Conservation (phyloP, 2,888 invertebrate species). For the Xestia c-nigrum region DNA sequence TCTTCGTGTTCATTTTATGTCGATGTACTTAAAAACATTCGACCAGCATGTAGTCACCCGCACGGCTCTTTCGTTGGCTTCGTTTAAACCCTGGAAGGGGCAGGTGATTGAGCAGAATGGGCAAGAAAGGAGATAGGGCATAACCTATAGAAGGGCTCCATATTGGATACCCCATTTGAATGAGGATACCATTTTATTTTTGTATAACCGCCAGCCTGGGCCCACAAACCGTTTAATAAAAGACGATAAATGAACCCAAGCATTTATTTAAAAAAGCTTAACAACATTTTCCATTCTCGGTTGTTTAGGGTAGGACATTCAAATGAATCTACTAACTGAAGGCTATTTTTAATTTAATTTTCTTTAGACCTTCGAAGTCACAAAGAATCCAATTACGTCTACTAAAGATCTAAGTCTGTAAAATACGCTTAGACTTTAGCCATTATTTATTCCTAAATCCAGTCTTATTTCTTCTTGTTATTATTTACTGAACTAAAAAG, state of each 20-base stretch:
- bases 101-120: neutral
- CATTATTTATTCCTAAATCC: slow-evolving; percentile 1
- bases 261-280: neutral
- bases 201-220: too few species aligned
- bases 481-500: slow-evolving; percentile 27
- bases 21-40: too few species aligned
- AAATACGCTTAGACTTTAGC: slow-evolving; percentile 21
- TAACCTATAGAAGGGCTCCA: too few species aligned
- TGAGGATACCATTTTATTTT: too few species aligned
- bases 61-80: neutral
- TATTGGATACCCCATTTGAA: too few species aligned
- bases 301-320: neutral
- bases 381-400: slow-evolving; percentile 32
- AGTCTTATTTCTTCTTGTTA: neutral
- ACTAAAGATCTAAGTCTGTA: neutral
- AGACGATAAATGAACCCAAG: neutral
- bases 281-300: neutral
- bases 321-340: neutral
- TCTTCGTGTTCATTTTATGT: neutral
- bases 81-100: neutral
- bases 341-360: slow-evolving; percentile 21
- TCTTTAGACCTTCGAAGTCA: neutral
- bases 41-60: too few species aligned
- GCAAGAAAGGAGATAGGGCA: neutral
- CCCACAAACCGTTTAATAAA: too few species aligned